Evolutionary conservation across 2,888 invertebrate genomes (phyloP).

Genomic region (Calameuta idolon): DNA sequence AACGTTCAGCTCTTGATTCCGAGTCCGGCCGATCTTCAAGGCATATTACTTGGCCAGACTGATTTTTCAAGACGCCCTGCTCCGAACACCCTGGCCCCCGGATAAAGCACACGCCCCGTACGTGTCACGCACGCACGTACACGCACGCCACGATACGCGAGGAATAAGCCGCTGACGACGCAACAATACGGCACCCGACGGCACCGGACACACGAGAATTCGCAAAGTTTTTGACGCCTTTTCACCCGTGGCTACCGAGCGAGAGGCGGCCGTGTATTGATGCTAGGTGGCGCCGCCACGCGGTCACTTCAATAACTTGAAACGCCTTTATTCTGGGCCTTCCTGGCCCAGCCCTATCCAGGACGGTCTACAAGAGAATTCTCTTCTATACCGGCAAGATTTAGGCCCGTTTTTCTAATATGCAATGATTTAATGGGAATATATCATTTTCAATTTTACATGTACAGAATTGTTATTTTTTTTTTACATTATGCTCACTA

Average conservation of each 20-base stretch:
- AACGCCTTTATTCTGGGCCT: neutral
- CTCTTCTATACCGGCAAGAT: neutral
- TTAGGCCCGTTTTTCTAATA: neutral
- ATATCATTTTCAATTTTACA: neutral
- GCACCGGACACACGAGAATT: conserved; percentile 38
- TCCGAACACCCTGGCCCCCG: conserved; percentile 37
- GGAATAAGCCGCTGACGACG: conserved; percentile 30
- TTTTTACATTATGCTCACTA: neutral
- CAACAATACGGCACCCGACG: conserved; percentile 35
- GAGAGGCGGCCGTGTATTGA: conserved; percentile 26
- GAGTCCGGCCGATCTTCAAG: conserved; percentile 36
- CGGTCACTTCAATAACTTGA: neutral
- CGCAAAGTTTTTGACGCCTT: conserved; percentile 45
- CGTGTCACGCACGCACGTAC: conserved; percentile 49
- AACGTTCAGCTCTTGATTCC: conserved; percentile 38
- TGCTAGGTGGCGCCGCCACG: conserved; percentile 15
- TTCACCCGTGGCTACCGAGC: conserved; percentile 31
- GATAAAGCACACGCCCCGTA: conserved; percentile 61
- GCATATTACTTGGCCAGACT: conserved; percentile 20
- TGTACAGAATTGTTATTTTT: neutral
- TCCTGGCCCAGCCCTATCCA: neutral
- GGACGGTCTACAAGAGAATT: neutral
- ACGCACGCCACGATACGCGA: conserved; percentile 23
- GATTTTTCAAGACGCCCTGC: conserved; percentile 1
- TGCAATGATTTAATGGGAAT: neutral